Conservation (phyloP, 35 echinoderm and acorn worm genomes). For the Apostichopus japonicus region DNA sequence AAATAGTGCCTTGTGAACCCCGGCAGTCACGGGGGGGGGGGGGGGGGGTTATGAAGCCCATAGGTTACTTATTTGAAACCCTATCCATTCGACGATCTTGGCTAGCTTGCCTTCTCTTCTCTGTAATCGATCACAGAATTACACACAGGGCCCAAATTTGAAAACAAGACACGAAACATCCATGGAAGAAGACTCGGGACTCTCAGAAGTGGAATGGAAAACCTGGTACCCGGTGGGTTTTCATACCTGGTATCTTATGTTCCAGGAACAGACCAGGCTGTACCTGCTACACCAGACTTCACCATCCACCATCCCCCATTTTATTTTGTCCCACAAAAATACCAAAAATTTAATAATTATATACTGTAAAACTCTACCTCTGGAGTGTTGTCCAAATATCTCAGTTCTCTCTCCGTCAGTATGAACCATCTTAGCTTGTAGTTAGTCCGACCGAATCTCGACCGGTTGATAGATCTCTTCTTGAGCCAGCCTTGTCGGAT, state of each 20-base stretch:
- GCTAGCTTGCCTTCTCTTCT: too few relatives aligned
- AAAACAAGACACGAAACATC: too few relatives aligned
- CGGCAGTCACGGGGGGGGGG: too few relatives aligned
- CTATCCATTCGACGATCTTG: too few relatives aligned
- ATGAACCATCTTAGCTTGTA: constrained; percentile 36
- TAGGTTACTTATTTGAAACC: neutral
- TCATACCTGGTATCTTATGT: neutral
- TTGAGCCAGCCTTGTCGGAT: constrained; percentile 33
- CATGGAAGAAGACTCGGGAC: too few relatives aligned
- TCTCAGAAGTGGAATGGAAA: neutral
- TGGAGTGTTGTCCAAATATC: constrained; percentile 33
- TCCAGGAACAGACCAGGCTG: neutral
- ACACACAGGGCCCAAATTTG: too few relatives aligned
- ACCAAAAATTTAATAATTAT: too few relatives aligned
- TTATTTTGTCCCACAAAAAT: too few relatives aligned
- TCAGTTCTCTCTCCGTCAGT: constrained; percentile 16
- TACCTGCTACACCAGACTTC: too few relatives aligned
- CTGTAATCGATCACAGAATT: too few relatives aligned
- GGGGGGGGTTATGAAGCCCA: neutral
- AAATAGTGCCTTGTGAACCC: too few relatives aligned
- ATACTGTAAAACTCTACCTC: neutral
- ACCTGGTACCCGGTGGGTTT: neutral
- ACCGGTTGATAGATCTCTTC: constrained; percentile 46
- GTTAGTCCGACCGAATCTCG: constrained; percentile 24
- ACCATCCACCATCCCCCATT: too few relatives aligned